Conservation (phyloP, 92 coral and sea anemone species). For the Epizoanthus fatuus region DNA sequence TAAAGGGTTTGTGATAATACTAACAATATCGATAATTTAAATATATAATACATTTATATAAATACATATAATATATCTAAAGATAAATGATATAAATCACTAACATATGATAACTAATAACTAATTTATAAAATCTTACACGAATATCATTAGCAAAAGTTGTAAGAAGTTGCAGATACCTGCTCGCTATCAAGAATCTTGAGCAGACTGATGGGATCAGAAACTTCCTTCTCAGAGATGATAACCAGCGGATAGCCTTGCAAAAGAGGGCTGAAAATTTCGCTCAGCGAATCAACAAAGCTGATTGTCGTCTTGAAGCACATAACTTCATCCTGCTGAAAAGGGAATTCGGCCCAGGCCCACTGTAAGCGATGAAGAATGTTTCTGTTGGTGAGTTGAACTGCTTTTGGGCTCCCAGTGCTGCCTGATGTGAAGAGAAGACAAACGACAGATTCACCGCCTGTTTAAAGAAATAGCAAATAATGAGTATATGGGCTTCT, state of each 20-base stretch:
- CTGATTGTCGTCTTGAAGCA: not conserved
- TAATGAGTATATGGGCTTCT: no score
- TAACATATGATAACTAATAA: no score
- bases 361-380: not conserved
- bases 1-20: no score
- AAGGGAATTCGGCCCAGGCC: not conserved
- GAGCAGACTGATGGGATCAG: not conserved
- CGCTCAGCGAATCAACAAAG: not conserved
- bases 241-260: conserved; percentile 3
- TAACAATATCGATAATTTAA: no score
- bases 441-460: not conserved
- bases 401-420: not conserved
- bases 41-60: no score
- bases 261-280: not conserved
- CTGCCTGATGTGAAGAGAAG: not conserved
- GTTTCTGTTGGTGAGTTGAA: conserved; percentile 1
- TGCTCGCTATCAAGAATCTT: not conserved
- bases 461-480: not conserved
- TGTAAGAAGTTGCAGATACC: not conserved
- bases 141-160: no score
- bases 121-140: no score
- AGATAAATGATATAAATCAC: no score
- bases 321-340: not conserved
- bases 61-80: no score
- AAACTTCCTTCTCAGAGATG: not conserved